Evolutionary conservation across 2,888 invertebrate species (phyloP), one percentile per base, ranked within the genome.

Genomic region (Lathronympha strigana): DNA sequence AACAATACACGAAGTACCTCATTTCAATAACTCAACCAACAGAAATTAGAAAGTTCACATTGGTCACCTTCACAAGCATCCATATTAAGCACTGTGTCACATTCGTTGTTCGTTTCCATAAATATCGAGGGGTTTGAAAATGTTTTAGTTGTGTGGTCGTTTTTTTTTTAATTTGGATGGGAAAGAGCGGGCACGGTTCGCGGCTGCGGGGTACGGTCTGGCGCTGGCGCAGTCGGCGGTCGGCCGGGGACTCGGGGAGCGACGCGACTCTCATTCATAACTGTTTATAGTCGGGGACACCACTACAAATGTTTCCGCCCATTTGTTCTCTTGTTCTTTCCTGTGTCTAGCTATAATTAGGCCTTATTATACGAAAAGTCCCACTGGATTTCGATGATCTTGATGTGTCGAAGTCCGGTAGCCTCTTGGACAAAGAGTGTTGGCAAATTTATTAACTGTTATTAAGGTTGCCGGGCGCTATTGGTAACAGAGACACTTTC

Each of bases 31-130:
- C 77, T 77, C 73, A 75, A 79, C 73, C 76, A 78, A 77, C 81
- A 82, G 82, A 83, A 85, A 84, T 79, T 81, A 82, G 83, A 84
- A 85, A 84, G 81, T 74, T 69, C 80, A 88, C 89, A 89, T 87
- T 89, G 86, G 86, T 84, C 73, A 76, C 75, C 78, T 78, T 80
- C 83, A 86, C 86, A 78, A 78, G 66, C 70, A 43, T 53, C 40
- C 25, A 38, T 49, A 17, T 31, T 72, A 68, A 57, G 36, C 43
- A 57, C 63, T 58, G 23, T 51, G 38, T 47, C 33, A 53, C 31
- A n/a, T 17, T 50, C 36, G 33, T 36, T 49, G 62, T 58, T 70
- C 66, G 67, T 69, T 51, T 58, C 67, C 43, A 66, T 70, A 47
- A 62, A 69, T 63, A 66, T 36, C 19, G 23, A 47, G 25, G 23